Evolutionary conservation across 2,888 invertebrate species (phyloP).

Genomic region (Ormyrus pomaceus): DNA sequence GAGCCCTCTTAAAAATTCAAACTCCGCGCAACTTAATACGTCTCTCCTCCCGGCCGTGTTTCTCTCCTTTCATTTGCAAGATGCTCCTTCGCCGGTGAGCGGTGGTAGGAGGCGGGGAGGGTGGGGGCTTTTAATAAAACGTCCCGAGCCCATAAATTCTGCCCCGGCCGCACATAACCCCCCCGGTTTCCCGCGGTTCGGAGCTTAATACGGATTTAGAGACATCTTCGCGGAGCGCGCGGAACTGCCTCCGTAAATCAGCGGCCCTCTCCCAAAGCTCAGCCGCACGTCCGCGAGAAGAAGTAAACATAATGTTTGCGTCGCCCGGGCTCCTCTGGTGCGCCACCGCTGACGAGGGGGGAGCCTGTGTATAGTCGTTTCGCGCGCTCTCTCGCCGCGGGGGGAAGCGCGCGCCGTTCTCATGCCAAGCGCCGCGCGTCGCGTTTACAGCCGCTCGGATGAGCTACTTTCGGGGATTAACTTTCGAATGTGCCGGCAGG

Average conservation of each 20-base stretch:
- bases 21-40: background rate
- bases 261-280: background rate
- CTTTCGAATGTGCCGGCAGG: background rate
- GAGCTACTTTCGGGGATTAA: background rate
- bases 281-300: conserved; percentile 25
- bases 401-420: background rate
- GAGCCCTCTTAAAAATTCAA: conserved; percentile 18
- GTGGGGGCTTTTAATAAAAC: conserved; percentile 36
- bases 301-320: conserved; percentile 54
- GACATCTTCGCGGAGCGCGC: conserved; percentile 47
- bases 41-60: background rate
- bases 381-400: background rate
- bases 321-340: too few species aligned
- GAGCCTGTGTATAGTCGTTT: background rate
- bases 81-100: background rate
- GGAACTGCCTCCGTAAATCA: conserved; percentile 52
- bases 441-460: background rate
- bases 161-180: background rate
- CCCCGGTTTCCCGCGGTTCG: conserved; percentile 33
- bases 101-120: background rate
- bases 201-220: conserved; percentile 54
- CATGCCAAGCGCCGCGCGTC: background rate
- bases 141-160: conserved; percentile 34
- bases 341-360: too few species aligned
- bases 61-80: conserved; percentile 3